Base-by-base conservation (phyloP, 2,113 vertebrate species). In the Crocuta crocuta region DNA sequence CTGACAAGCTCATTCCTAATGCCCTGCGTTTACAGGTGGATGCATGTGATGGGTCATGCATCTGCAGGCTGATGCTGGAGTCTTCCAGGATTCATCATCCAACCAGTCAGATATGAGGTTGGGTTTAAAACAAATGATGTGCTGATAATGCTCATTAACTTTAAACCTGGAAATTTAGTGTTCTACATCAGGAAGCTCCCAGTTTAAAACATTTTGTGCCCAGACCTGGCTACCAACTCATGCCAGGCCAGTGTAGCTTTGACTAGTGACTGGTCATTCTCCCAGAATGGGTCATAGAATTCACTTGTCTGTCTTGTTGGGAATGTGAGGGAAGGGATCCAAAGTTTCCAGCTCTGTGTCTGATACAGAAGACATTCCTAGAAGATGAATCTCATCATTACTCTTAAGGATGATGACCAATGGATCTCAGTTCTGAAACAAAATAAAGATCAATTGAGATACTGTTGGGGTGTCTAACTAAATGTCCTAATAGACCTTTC, bases 41-140 rank as follows among this genome's bases (percentile, higher is more conserved):
- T 21, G 3, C 35, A 10, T 33, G 28, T 1, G 21, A 26, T 21
- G 53, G 74, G 13, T 4, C 2, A 6, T n/a, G 45, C 1, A 0
- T 43, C 9, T 66, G 39, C 12, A 63, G 24, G 17, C 7, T 6
- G 5, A 4, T 26, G 31, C 43, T 50, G 43, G 3, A 2, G 39
- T 19, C 28, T 39, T 70, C 6, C 1, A 10, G 43, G 7, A 15
- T 39, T 39, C 7, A 13, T 76, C 24, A 21, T 78, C 45, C 15
- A 65, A 31, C 7, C 16, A 65, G 48, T 66, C 31, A 28, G 48
- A 45, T 31, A 53, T 1, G 35, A 91, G 28, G 21, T 17, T 35
- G 28, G 3, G 10, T 43, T 39, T 39, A 73, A 76, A 65, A 39
- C 33, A 73, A 86, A 82, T 31, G 28, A 83, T 39, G 2, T 4